Evolutionary conservation across 1,140 invertebrate genomes (phyloP), one percentile per base, ranked within the genome.

Genomic region (Brachionus manjavacas): DNA sequence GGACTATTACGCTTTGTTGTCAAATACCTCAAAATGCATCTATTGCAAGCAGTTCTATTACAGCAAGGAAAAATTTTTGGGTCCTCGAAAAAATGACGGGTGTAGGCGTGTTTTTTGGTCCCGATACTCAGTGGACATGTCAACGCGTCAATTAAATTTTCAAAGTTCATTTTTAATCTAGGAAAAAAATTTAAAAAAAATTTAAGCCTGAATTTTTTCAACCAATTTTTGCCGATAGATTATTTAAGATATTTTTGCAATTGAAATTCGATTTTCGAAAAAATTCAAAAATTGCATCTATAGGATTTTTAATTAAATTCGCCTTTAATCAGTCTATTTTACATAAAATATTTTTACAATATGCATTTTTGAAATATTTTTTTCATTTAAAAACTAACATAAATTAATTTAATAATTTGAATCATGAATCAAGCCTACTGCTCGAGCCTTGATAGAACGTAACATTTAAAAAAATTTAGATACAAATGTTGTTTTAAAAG

Each of bases 211-310:
- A 23, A 49, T 6, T 74, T 74, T 68, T 68, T 31, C 31, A 14
- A 3, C 4, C 12, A 68, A 68, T 11, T 16, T 31, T 35, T 68
- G 25, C 52, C 52, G 16, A 60, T 60, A 60, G 20, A 60, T 68
- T 68, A 68, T 68, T 68, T 31, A 68, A 72, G 68, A 72, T 72
- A 72, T 72, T 43, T 72, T 72, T 41, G 68, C 31, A 72, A 72
- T 39, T 31, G 14, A 31, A 23, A 12, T 31, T 68, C 52, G 52
- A 60, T 23, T 60, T 60, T 60, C 16, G 14, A 52, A 23, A 60
- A 60, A 20, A 16, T 55, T 60, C 52, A 20, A 68, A 68, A 31
- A 14, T 68, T 68, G 28, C 25, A 68, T 31, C 66, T 68, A 68
- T 68, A 16, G 66, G 66, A 68, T 68, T 68, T 68, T 60, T 60